phyloP scores from a whole-genome alignment of 2,113 vertebrate genomes.

The Hoplias malabaricus region DNA sequence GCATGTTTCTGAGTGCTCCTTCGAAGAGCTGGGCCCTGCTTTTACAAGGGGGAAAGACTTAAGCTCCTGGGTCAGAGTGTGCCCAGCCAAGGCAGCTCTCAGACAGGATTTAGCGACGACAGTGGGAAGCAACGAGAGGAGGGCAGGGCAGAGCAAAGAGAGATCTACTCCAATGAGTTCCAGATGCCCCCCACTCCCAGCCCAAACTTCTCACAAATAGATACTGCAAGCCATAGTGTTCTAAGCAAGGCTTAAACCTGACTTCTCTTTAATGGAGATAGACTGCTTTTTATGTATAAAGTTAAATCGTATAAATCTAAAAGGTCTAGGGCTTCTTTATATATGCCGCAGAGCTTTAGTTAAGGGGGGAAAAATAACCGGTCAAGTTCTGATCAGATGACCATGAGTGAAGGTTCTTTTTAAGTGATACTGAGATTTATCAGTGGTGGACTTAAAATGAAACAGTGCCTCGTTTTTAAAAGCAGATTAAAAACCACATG shows the following conservation, averaged over 20 bases:
- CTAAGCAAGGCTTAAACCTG: slow-evolving; percentile 62
- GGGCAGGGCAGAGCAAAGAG: slow-evolving; percentile 75
- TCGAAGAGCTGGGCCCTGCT: slow-evolving; percentile 78
- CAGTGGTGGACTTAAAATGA: slow-evolving; percentile 41
- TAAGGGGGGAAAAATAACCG: slow-evolving; percentile 38
- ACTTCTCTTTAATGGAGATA: slow-evolving; percentile 73
- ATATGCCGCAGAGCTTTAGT: slow-evolving; percentile 53
- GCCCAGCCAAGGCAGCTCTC: slow-evolving; percentile 73
- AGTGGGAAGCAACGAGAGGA: slow-evolving; percentile 76
- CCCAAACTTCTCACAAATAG: slow-evolving; percentile 64
- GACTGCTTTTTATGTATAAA: slow-evolving; percentile 75
- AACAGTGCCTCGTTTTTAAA: slow-evolving; percentile 43
- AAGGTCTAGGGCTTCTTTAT: slow-evolving; percentile 51
- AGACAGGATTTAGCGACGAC: slow-evolving; percentile 80
- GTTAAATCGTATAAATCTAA: slow-evolving; percentile 70
- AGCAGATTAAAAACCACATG: slow-evolving; percentile 51
- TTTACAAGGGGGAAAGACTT: slow-evolving; percentile 94
- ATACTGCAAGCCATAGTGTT: slow-evolving; percentile 61
- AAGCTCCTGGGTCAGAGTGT: slow-evolving; percentile 80
- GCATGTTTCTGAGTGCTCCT: slow-evolving; percentile 84
- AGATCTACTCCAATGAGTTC: slow-evolving; percentile 81
- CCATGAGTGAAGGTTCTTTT: slow-evolving; percentile 53
- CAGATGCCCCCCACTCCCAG: slow-evolving; percentile 77
- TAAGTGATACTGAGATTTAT: slow-evolving; percentile 56
- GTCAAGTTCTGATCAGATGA: slow-evolving; percentile 58